phyloP scores from a whole-genome alignment of 2,113 vertebrate genomes.

The Tragelaphus strepsiceros region DNA sequence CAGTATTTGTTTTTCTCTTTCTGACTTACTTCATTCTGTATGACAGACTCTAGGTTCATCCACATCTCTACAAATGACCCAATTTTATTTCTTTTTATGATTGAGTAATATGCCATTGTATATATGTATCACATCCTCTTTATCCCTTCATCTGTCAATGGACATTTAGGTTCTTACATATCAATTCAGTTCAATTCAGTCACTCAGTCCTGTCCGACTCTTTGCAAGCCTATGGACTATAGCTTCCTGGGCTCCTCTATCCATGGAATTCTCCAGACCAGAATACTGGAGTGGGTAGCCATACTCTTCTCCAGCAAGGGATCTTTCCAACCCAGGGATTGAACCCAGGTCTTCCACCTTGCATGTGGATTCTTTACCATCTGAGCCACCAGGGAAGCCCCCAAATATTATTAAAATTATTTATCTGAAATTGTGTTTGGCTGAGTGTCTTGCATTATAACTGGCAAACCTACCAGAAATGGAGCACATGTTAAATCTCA shows the following conservation, averaged over 20 bases:
- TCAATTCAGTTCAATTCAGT: neutral
- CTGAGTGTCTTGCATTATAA: neutral
- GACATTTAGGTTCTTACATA: neutral
- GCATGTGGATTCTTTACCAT: neutral
- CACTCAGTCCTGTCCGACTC: rapidly evolving
- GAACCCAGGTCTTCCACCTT: neutral
- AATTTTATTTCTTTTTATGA: neutral
- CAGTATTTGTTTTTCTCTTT: neutral
- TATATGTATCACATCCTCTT: neutral
- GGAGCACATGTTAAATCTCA: neutral
- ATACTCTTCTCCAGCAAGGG: neutral
- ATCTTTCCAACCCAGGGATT: neutral
- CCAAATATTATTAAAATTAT: neutral
- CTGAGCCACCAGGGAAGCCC: neutral
- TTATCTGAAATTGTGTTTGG: neutral
- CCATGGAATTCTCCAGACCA: neutral
- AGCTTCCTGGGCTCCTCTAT: neutral
- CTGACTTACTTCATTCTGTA: neutral
- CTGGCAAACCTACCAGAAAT: neutral
- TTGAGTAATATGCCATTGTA: neutral
- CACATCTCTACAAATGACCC: neutral
- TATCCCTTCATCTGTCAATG: neutral
- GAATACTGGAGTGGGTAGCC: neutral
- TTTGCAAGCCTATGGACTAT: neutral
- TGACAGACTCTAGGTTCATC: neutral